These are phyloP conservation scores for Poeciliopsis presidionis DNA, from an alignment of 2,797 vertebrate species.

Conservation along the genomic window DNA sequence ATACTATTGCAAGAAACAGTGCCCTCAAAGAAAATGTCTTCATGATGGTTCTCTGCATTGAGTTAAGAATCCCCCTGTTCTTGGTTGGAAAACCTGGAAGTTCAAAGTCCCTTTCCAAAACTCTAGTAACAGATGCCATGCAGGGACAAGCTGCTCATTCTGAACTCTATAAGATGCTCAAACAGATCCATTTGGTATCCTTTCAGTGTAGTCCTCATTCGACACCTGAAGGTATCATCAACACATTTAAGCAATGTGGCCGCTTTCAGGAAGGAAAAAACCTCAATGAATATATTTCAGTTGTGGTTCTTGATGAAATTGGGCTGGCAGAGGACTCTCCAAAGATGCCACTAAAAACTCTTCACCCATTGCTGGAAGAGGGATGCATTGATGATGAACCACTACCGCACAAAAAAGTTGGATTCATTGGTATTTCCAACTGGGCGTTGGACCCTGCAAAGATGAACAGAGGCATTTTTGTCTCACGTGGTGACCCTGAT, in stretches of 20 bases:
- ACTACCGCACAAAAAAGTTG: slow-evolving; percentile 93
- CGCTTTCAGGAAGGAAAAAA: slow-evolving; percentile 97
- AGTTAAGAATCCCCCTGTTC: slow-evolving; percentile 94
- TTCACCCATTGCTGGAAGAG: slow-evolving; percentile 95
- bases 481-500: slow-evolving; percentile 90
- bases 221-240: slow-evolving; percentile 95
- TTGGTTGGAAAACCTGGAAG: slow-evolving; percentile 97
- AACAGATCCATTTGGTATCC: slow-evolving; percentile 94
- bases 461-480: slow-evolving; percentile 98
- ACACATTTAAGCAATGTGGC: slow-evolving; percentile 94
- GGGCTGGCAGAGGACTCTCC: slow-evolving; percentile 96
- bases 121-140: slow-evolving; percentile 95
- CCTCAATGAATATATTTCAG: slow-evolving; percentile 90
- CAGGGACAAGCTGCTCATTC: slow-evolving; percentile 91
- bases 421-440: slow-evolving; percentile 97
- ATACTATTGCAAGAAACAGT: slow-evolving; percentile 90
- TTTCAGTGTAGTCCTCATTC: slow-evolving; percentile 99
- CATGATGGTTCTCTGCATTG: slow-evolving; percentile 98
- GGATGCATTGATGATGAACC: slow-evolving; percentile 94
- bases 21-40: slow-evolving; percentile 97
- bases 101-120: slow-evolving; percentile 97
- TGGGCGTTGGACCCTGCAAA: slow-evolving; percentile 98
- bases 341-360: slow-evolving; percentile 96
- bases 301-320: slow-evolving; percentile 97
- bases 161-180: slow-evolving; percentile 88